phyloP scores from a whole-genome alignment of 2,113 vertebrate genomes.

The Plecturocebus donacophilus region DNA sequence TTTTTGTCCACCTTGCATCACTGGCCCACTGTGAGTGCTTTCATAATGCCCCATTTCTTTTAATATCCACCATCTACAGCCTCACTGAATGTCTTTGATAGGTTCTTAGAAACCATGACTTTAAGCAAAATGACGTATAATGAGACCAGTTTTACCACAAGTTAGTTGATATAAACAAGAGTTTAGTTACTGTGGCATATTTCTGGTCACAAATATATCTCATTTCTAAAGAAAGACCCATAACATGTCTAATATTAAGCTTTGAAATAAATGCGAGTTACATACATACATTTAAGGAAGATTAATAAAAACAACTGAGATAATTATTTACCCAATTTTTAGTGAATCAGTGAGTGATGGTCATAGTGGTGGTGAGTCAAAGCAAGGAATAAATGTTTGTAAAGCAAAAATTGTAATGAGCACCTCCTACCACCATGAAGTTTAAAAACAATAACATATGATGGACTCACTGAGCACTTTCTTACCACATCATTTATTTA shows the following conservation, averaged over 20 bases:
- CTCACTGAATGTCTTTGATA: neutral
- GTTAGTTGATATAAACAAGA: neutral
- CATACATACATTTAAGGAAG: neutral
- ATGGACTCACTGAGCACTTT: neutral
- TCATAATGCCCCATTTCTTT: neutral
- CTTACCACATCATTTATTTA: neutral
- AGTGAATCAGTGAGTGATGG: neutral
- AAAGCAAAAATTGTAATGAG: neutral
- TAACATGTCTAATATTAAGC: neutral
- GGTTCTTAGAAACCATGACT: neutral
- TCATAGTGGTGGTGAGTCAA: neutral
- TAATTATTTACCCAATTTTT: neutral
- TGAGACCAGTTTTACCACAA: neutral
- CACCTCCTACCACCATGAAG: neutral
- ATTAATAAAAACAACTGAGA: neutral
- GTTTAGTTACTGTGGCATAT: neutral
- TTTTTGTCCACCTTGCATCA: neutral
- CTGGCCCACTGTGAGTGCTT: neutral
- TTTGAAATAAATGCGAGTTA: neutral
- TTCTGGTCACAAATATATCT: neutral
- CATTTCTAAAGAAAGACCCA: neutral
- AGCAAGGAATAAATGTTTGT: neutral
- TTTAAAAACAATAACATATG: neutral
- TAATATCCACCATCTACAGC: neutral
- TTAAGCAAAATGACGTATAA: neutral